Evolutionary conservation across 2,113 vertebrate species (phyloP), one percentile per base, ranked within the genome.

Genomic region (Arvicanthis niloticus): DNA sequence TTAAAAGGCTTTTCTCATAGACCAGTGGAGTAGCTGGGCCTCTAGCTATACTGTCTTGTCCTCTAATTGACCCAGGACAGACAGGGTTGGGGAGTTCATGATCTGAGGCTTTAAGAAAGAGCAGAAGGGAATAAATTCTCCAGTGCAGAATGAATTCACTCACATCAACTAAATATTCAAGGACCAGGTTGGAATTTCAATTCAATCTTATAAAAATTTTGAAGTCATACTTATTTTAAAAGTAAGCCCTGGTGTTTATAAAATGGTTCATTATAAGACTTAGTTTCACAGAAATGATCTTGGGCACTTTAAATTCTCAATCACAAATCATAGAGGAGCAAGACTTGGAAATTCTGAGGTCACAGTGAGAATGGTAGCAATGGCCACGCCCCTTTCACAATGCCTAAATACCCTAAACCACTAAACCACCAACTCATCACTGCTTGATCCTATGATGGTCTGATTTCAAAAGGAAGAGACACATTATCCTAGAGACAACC

Each of bases 401-500:
- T 4, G 29, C 75, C 72, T 89, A 24, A 45, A 75, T 81, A 53
- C 73, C n/a, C 3, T 16, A 68, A 72, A 76, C 72, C 48, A 75
- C 3, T 16, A 68, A 72, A 76, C 67, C 48, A 80, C 67, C 88
- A 42, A 93, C 9, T 78, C 77, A 70, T 51, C 60, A 45, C 48
- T n/a, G 16, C 45, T 51, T 80, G 8, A 37, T 80, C 51, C 53
- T 15, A 94, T 84, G 73, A 91, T 68, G 40, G 6, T 45, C 93
- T 93, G 91, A 96, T 94, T 56, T 76, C 26, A 58, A 65, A 37
- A 88, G 82, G 87, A 91, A 88, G 73, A 72, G 82, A 84, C 21
- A 19, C 73, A 80, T 92, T 97, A 91, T 94, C 91, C 72, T 97
- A 65, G 76, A 91, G n/a, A 94, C 93, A 94, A 89, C 68, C 34